These are phyloP conservation scores for Carpatolechia fugitivella DNA, from an alignment of 2,888 invertebrate species.

Conservation along the genomic window DNA sequence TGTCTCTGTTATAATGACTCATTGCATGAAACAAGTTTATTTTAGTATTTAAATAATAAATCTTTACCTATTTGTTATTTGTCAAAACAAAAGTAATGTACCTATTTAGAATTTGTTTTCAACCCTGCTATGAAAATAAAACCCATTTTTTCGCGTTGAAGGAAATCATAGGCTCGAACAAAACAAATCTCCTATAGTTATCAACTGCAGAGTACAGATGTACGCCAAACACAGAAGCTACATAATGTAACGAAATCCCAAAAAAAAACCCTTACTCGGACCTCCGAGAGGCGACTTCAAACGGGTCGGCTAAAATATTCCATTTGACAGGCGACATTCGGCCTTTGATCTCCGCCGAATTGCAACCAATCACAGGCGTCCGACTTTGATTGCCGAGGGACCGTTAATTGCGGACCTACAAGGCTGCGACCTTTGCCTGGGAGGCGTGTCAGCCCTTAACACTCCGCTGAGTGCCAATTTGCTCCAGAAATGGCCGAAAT, in stretches of 20 bases:
- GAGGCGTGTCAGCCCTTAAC: constrained; percentile 62
- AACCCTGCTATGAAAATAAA: too few relatives aligned
- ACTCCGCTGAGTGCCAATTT: constrained; percentile 63
- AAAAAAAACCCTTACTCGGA: not conserved
- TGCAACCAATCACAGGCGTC: constrained; percentile 67
- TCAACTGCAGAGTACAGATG: not conserved
- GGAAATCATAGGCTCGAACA: too few relatives aligned
- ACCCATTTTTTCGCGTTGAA: too few relatives aligned
- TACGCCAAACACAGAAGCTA: not conserved
- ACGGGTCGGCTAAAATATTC: constrained; percentile 58
- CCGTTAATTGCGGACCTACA: constrained; percentile 68
- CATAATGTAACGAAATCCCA: constrained; percentile 2
- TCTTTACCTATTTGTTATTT: too few relatives aligned
- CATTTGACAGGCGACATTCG: constrained; percentile 63
- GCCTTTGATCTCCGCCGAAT: constrained; percentile 62
- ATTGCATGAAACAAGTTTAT: too few relatives aligned
- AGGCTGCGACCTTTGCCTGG: constrained; percentile 35
- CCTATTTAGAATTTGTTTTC: too few relatives aligned
- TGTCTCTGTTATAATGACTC: too few relatives aligned
- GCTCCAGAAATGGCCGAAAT: constrained; percentile 27
- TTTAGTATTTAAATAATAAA: too few relatives aligned
- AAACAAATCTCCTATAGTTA: too few relatives aligned
- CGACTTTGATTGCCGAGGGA: constrained; percentile 72
- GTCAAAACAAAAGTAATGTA: too few relatives aligned
- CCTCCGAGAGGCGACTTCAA: constrained; percentile 13